Base-by-base conservation (phyloP, 2,113 vertebrate species). In the Pholis gunnellus region DNA sequence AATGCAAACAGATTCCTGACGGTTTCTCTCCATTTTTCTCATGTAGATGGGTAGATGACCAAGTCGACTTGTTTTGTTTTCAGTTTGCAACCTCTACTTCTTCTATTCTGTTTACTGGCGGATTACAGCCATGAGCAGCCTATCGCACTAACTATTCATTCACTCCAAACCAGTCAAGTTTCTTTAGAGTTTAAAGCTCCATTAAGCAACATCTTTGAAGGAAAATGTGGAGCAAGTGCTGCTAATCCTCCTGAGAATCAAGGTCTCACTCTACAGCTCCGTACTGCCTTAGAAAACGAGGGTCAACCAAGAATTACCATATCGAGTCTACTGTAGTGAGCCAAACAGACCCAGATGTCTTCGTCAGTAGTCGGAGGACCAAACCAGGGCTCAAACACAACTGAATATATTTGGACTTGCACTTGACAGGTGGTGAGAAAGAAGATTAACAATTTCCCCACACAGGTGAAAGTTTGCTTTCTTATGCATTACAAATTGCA, bases 401-500 rank as follows among this genome's bases (percentile, higher is more conserved):
- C 63, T 64, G 25, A 60, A 89, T 74, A 50, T 67, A 69, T 83
- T 65, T 75, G 22, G 29, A 66, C 59, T 50, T 27, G 42, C 6
- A 44, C 60, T 61, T 68, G 73, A 85, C 87, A 79, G 84, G 27
- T 66, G 66, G 22, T 75, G 42, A 59, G 40, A 46, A 81, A 59
- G 40, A 78, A 83, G 15, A 64, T 25, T 83, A 22, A 56, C 27
- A 64, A 79, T 82, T 72, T 73, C 61, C 59, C 20, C 73, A 50
- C 68, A 38, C 29, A 54, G 74, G 42, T 70, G 29, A 87, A 82
- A 70, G 60, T 86, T 84, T 73, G 22, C 27, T 70, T 77, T 75
- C 1, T 46, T n/a, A 56, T 50, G 68, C 40, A 54, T 85, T 60
- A 48, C 29, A 17, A 79, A 65, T 78, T 46, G 34, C 70, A 78